Evolutionary conservation across 2,113 vertebrate genomes (phyloP), one percentile per base, ranked within the genome.

Genomic region (Balaeniceps rex): DNA sequence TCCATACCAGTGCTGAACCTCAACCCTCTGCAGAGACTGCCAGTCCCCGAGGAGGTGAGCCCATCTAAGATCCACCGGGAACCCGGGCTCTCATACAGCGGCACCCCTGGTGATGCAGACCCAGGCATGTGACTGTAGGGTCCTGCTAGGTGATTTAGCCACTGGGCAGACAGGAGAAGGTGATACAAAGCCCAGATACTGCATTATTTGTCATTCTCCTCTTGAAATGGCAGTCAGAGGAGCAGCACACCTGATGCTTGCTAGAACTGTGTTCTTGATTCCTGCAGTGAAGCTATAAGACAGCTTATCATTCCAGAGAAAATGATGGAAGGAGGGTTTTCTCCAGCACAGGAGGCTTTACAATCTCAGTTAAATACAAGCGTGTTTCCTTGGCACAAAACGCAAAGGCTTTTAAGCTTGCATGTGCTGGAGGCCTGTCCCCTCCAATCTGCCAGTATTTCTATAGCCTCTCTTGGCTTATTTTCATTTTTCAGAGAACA

Each of bases 11-110:
- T 99, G 64, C 97, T 99, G 94, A 99, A 98, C 96, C 98, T 99
- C 24, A 98, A 98, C 87, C 98, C 99, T n/a, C 98, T 99, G 72
- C 98, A 98, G 97, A 98, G 98, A 97, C 98, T 98, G 97, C 98
- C 98, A 42, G 96, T 98, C 29, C 97, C 98, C 14, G 98, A 99
- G 97, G 98, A 99, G 97, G 98, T 98, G 97, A 98, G 98, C 92
- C 85, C 85, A 24, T 75, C 71, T 61, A 54, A 82, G 76, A 70
- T 65, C n/a, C 46, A 34, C 58, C 0, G 40, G 69, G 68, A 87
- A 29, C 44, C 24, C 17, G n/a, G 55, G 60, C 51, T 42, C 16
- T 49, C 44, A 68, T 66, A 12, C 13, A 89, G 86, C 3, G 6
- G 44, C 69, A 85, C 11, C 47, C 11, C 29, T 38, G 75, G 31